Evolutionary conservation across 2,113 vertebrate genomes (phyloP).

Genomic region (Perognathus longimembris): DNA sequence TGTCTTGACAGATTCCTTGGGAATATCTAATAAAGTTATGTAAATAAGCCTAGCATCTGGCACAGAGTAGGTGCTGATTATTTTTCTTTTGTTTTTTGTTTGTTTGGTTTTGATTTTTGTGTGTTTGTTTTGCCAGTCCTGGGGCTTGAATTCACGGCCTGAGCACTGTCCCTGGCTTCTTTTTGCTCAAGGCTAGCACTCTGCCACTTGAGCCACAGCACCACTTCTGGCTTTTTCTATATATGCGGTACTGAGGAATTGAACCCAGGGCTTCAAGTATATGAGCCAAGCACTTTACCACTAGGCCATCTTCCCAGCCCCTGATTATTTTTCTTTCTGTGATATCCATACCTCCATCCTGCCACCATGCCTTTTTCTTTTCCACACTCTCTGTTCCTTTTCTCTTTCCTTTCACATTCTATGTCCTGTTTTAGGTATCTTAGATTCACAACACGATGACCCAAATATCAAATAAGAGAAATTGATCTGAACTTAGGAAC

Average conservation of each 20-base stretch:
- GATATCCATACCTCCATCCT: neutral
- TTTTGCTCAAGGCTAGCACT: too few relatives aligned
- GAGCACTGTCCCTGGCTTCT: too few relatives aligned
- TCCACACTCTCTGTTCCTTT: neutral
- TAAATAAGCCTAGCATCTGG: neutral
- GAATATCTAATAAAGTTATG: neutral
- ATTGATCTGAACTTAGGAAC: neutral
- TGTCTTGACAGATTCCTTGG: neutral
- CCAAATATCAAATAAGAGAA: constrained; percentile 1
- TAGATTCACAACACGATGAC: neutral
- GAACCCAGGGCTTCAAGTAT: too few relatives aligned
- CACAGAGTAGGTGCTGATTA: neutral
- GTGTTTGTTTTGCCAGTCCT: too few relatives aligned
- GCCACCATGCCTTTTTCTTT: neutral
- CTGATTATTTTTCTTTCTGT: neutral
- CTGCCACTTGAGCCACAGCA: too few relatives aligned
- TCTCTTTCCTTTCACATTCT: neutral
- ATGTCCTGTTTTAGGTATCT: neutral
- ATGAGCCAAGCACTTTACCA: too few relatives aligned
- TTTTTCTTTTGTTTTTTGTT: too few relatives aligned
- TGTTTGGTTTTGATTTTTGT: too few relatives aligned
- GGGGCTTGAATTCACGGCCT: too few relatives aligned
- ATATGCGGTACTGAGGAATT: too few relatives aligned
- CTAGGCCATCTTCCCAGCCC: too few relatives aligned
- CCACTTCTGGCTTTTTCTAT: too few relatives aligned